Percentiles rank a stretch among this genome's conserved stretches.
These are phyloP conservation scores for Scopus umbretta DNA, from an alignment of 2,113 vertebrate genomes.

Conservation along the genomic window DNA sequence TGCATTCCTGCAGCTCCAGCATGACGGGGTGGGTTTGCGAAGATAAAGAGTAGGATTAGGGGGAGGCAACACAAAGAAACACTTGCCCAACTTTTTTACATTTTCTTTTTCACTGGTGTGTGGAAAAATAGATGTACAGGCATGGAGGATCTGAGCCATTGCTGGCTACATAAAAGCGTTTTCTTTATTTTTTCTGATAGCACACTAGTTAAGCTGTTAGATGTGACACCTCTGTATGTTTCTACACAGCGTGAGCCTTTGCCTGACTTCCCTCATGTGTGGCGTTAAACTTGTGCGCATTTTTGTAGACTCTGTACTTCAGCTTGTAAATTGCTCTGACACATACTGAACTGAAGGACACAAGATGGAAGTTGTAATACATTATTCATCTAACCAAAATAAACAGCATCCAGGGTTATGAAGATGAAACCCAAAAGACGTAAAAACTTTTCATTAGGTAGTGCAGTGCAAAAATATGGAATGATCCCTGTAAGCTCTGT, in stretches of 20 bases:
- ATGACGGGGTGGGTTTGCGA: background rate
- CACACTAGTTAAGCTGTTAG: background rate
- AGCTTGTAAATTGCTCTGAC: background rate
- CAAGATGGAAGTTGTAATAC: background rate
- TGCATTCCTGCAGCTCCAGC: rapidly evolving
- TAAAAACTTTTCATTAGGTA: background rate
- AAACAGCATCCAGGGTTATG: background rate
- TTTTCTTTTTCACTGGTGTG: background rate
- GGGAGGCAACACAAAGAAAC: background rate
- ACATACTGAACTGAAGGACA: background rate
- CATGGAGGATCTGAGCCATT: background rate
- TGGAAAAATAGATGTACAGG: background rate
- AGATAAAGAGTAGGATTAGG: background rate
- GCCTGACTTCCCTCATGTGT: too few species aligned
- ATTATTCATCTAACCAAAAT: background rate
- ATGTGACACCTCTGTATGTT: background rate
- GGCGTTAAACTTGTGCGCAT: background rate
- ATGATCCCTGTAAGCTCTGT: background rate
- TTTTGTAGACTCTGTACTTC: background rate
- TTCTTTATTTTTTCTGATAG: background rate
- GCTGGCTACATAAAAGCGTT: background rate
- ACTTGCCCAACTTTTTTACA: background rate
- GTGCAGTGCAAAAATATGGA: background rate
- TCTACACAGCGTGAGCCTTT: background rate
- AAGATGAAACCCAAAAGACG: background rate